Base-by-base conservation (phyloP, 2,113 vertebrate genomes). In the Tichodroma muraria region DNA sequence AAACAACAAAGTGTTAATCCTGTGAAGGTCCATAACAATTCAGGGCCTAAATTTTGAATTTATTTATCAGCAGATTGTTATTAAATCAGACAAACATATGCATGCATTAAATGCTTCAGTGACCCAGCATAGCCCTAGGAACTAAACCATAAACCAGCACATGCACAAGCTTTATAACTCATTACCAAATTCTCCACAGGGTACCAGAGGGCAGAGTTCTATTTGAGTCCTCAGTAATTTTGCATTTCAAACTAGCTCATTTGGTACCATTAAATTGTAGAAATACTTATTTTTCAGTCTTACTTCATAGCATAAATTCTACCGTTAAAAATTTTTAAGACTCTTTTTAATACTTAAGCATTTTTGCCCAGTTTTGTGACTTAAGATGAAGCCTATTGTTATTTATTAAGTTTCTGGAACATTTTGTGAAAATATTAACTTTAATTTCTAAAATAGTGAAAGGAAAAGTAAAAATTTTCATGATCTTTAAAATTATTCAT, bases 31-130 rank as follows among this genome's bases (percentile, higher is more conserved):
- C 56, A 11, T 15, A 57, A 53, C n/a, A 40, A 77, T 18, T 33
- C 72, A 68, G 19, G 52, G 20, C 60, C 61, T 68, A 28, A 49
- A 8, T 52, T 53, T 23, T 52, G 61, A 60, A 80, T 80, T 80
- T 80, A 64, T 80, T 86, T 86, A 82, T 90, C 72, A 78, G 72
- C 72, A 90, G 90, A 86, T 37, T 90, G 56, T 83, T 92, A 95
- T 86, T 90, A 86, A 90, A 88, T 84, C 59, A 83, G 93, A 77
- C 79, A 91, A 84, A 92, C 71, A 68, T 59, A 93, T 71, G 85
- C 56, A 40, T 35, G 15, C 33, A 86, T 85, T 90, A 83, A 93
- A 83, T 60, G 60, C 83, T 92, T 44, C 64, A 84, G 33, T 94
- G 85, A 83, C 25, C 53, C 80, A 81, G 35, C 31, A 15, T 3